Conservation (phyloP, 2,888 invertebrate species). For the Cylloceria caligata region DNA sequence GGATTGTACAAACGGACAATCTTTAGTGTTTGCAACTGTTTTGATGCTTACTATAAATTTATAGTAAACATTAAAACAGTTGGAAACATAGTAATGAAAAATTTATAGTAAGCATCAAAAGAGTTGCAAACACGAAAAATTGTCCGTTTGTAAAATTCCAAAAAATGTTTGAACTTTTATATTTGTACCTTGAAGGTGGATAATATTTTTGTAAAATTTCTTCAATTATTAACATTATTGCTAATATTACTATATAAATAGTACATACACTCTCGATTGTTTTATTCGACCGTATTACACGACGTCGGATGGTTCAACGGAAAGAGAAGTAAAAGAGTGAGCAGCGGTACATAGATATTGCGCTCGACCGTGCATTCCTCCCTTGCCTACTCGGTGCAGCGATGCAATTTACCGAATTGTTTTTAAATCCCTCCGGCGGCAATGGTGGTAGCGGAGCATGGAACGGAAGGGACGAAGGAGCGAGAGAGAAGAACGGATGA, state of each 20-base stretch:
- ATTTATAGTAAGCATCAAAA: too few relatives aligned
- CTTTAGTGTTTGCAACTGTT: too few relatives aligned
- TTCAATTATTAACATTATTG: conserved; percentile 3
- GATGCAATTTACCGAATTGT: conserved; percentile 83
- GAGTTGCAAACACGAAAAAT: background rate
- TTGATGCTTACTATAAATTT: too few relatives aligned
- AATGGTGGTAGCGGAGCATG: conserved; percentile 47
- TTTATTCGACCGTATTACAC: conserved; percentile 20
- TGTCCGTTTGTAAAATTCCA: background rate
- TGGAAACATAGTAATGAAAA: too few relatives aligned
- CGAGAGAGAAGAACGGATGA: conserved; percentile 58
- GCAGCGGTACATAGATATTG: conserved; percentile 68
- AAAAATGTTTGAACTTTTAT: background rate
- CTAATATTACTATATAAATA: conserved; percentile 10
- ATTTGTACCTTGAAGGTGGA: background rate
- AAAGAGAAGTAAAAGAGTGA: conserved; percentile 28
- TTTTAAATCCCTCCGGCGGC: conserved; percentile 81
- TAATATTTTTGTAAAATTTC: background rate
- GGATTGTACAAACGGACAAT: too few relatives aligned
- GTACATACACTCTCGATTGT: background rate
- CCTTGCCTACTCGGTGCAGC: conserved; percentile 68
- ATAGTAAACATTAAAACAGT: too few relatives aligned
- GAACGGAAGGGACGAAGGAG: conserved; percentile 46
- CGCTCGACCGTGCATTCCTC: conserved; percentile 69
- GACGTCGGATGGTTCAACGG: conserved; percentile 27